Evolutionary conservation across 92 coral and sea anemone genomes (phyloP), one percentile per base, ranked within the genome.

Genomic region (Zoanthus solanderi): DNA sequence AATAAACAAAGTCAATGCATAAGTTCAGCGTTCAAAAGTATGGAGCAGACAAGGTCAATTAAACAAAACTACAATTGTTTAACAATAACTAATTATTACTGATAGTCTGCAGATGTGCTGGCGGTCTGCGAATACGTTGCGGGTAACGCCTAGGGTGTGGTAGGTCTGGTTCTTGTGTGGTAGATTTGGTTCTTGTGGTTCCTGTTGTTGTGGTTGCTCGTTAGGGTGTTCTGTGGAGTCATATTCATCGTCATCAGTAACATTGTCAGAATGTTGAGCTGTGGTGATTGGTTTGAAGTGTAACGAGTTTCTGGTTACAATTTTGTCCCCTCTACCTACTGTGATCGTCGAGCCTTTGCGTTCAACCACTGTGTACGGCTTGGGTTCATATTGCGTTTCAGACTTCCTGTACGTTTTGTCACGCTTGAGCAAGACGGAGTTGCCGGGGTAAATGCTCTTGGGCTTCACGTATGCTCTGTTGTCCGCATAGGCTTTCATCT

Each of bases 311-410:
- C 50, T 29, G 10, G 77, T 63, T 1, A 76, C 71, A 8, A 69
- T 44, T 23, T 86, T 77, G 23, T 63, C 48, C 46, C 32, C 84
- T 60, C 53, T 28, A 7, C 28, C 31, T 4, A 75, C 89, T 7
- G 95, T 92, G 34, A 92, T 46, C 95, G 87, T 94, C 14, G 97
- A 90, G 16, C 93, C 90, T 57, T 92, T 94, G 29, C 46, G 68
- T 42, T 86, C 83, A 14, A 86, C 83, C 17, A 91, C 93, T 44
- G 71, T 76, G 57, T 78, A 92, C 12, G 93, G 93, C n/a, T 75
- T 78, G 45, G 92, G 89, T 23, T 94, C 89, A 53, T 90, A 94
- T 15, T 65, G 87, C 16, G 90, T 83, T 15, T 78, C 78, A 16
- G 90, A 31, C 56, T 92, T 92, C 83, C 34, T 83, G 57, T 77